Conservation (phyloP, 2,888 invertebrate genomes). For the Brenthis hecate region DNA sequence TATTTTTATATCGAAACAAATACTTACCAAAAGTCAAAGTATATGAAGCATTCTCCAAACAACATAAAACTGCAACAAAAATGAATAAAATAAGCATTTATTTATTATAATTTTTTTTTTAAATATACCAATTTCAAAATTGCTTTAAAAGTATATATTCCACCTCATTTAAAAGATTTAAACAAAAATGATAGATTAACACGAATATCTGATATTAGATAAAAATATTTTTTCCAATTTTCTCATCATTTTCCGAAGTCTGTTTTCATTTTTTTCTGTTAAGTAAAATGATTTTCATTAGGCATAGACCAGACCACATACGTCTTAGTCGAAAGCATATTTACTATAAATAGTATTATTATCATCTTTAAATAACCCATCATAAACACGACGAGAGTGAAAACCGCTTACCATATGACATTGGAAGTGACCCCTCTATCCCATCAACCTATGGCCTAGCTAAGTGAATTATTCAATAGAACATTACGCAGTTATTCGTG, state of each 20-base stretch:
- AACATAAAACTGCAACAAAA: constrained; percentile 54
- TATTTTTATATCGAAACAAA: no score
- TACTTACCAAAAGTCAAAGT: constrained; percentile 56
- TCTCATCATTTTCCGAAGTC: no score
- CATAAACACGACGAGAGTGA: constrained; percentile 28
- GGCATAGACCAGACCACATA: no score
- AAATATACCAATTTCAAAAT: background rate
- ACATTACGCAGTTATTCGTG: constrained; percentile 4
- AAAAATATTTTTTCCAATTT: no score
- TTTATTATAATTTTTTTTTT: background rate
- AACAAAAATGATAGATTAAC: background rate
- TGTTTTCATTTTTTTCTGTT: no score
- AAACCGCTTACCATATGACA: constrained; percentile 31
- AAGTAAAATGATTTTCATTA: no score
- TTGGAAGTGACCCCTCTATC: constrained; percentile 22
- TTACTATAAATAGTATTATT: background rate
- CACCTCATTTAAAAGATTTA: no score
- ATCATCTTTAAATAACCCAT: background rate
- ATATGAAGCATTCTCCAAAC: constrained; percentile 52
- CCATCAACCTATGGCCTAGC: constrained; percentile 2
- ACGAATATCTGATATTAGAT: background rate
- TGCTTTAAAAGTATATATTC: no score
- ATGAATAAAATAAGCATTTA: constrained; percentile 12
- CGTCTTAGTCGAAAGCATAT: background rate
- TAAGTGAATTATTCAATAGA: constrained; percentile 22